Percentiles rank a stretch among this genome's conserved stretches.
These are phyloP conservation scores for Camponotus vicinus DNA, from an alignment of 1,140 invertebrate genomes.

Conservation along the genomic window DNA sequence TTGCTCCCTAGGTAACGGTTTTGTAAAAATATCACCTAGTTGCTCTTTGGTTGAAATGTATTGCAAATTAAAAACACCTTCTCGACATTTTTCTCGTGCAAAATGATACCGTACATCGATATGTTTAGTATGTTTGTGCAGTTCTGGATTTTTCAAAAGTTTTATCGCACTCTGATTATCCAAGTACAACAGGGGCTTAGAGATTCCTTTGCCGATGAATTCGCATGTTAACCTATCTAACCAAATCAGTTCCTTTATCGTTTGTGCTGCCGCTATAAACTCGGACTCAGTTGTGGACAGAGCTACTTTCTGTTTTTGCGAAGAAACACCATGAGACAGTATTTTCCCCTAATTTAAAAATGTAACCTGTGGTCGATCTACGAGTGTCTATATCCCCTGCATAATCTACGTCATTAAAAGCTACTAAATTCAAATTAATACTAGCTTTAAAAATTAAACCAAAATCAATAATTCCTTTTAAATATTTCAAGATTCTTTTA, in stretches of 20 bases:
- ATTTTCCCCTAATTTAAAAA: not conserved
- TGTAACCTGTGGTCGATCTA: constrained; percentile 25
- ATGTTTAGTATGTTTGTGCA: not conserved
- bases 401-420: constrained; percentile 24
- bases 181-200: not conserved
- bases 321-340: constrained; percentile 8
- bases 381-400: constrained; percentile 4
- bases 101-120: not conserved
- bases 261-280: constrained; percentile 22
- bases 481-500: constrained; percentile 35
- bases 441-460: constrained; percentile 1
- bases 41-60: constrained; percentile 12
- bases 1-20: constrained; percentile 4
- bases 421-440: not conserved
- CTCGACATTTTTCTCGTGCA: not conserved
- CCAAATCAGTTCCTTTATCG: constrained; percentile 46
- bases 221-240: not conserved
- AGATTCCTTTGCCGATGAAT: not conserved
- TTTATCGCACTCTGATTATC: not conserved
- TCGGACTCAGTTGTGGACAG: constrained; percentile 42
- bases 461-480: constrained; percentile 23
- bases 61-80: constrained; percentile 9
- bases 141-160: not conserved
- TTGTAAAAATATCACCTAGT: constrained; percentile 26
- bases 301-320: constrained; percentile 38